Evolutionary conservation across 2,113 vertebrate species (phyloP).

Genomic region (Chunga burmeisteri): DNA sequence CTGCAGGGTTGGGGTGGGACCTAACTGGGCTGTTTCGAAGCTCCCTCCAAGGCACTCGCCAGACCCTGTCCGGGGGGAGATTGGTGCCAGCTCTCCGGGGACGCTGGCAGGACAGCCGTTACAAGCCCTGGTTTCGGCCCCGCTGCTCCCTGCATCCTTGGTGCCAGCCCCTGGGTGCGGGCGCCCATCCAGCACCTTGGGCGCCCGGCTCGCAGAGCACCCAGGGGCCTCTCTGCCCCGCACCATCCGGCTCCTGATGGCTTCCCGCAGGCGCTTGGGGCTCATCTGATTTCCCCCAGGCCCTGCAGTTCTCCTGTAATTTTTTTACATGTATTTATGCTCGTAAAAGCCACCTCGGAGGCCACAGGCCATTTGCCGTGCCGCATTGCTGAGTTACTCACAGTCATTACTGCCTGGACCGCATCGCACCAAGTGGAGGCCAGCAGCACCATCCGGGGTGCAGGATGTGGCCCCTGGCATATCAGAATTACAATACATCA

Average conservation of each 20-base stretch:
- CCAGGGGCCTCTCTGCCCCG: accelerated
- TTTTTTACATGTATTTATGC: background rate
- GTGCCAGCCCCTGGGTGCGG: background rate
- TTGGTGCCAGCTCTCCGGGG: background rate
- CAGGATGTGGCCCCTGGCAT: accelerated
- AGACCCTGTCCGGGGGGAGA: background rate
- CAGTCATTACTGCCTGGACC: background rate
- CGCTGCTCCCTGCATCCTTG: background rate
- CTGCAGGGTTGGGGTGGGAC: background rate
- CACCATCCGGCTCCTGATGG: background rate
- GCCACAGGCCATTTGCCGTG: background rate
- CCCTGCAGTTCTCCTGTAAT: background rate
- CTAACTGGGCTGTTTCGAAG: background rate
- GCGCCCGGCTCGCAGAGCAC: background rate
- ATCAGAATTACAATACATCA: background rate
- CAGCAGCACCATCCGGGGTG: background rate
- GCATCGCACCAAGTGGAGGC: background rate
- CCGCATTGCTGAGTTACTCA: background rate
- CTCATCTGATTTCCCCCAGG: background rate
- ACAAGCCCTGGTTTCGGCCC: background rate
- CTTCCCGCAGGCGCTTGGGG: accelerated
- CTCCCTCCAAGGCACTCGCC: background rate
- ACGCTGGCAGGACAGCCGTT: background rate
- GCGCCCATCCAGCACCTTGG: accelerated
- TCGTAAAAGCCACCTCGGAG: background rate